Base-by-base conservation (phyloP, 1,140 invertebrate genomes). In the Ceratitis capitata region DNA sequence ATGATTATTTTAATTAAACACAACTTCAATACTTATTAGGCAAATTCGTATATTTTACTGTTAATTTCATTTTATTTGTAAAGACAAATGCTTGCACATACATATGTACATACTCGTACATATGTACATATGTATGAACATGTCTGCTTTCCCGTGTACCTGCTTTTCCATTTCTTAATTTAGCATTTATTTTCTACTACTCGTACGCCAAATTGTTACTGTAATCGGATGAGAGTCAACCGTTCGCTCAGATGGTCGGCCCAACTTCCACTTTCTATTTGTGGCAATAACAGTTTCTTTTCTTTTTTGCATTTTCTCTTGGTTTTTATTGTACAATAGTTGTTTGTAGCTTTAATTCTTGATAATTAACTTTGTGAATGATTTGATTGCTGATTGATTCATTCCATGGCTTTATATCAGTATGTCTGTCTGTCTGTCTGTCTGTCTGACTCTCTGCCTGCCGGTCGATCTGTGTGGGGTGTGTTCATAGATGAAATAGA, bases 251-350 rank as follows among this genome's bases (percentile, higher is more conserved):
- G 39, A 69, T 69, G 32, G 61, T 35, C n/a, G n/a, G n/a, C 35
- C 32, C 61, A 69, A 69, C 61, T 69, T 69, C 61, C 61, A 69
- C 61, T 69, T 69, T 69, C 61, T 69, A 69, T 19, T 69, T 69
- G 61, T 39, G 61, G 61, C 61, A 69, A 69, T 69, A 35, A 69
- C 61, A 6, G 61, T 32, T 69, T n/a, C n/a, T n/a, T n/a, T n/a
- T n/a, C n/a, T n/a, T n/a, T n/a, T 69, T 69, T 69, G 61, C 61
- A 69, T 69, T 69, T 69, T 69, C 61, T 69, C 61, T 69, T 19
- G 1, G 32, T 69, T 69, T 35, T 35, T 53, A n/a, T n/a, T n/a
- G 12, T 32, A 61, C 58, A n/a, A 12, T 29, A 29, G 29, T 32
- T 29, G 23, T 16, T 32, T 61, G 58, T n/a, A 61, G 58, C 2